phyloP scores from a whole-genome alignment of 92 coral and sea anemone genomes.

The Palythoa caribaeorum region DNA sequence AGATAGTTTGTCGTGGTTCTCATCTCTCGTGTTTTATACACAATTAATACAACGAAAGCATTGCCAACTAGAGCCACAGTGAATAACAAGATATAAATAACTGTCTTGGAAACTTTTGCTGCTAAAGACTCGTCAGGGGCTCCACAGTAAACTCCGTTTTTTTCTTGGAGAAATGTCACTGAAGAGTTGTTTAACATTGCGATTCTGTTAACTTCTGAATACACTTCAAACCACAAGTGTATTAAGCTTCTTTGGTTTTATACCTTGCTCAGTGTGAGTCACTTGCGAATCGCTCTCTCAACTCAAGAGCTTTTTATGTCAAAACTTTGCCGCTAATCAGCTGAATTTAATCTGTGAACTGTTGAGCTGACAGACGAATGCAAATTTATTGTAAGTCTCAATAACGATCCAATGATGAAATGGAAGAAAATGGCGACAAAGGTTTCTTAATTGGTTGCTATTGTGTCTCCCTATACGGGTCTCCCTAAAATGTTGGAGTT shows the following conservation, averaged over 20 bases:
- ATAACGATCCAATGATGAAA: not conserved
- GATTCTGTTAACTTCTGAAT: not conserved
- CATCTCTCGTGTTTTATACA: conserved; percentile 31
- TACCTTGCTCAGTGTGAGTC: not conserved
- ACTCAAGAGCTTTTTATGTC: conserved; percentile 15
- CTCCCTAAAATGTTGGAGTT: not conserved
- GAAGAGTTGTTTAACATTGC: not conserved
- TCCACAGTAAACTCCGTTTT: not conserved
- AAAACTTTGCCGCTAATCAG: not conserved
- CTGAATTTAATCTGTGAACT: conserved; percentile 21
- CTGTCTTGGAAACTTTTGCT: conserved; percentile 31
- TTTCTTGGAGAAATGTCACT: conserved; percentile 1
- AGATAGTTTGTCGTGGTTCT: conserved; percentile 30
- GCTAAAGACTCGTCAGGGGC: conserved; percentile 5
- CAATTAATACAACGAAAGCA: conserved; percentile 16
- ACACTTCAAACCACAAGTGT: conserved; percentile 12
- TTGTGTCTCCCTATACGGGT: not conserved
- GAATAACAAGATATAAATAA: conserved; percentile 24
- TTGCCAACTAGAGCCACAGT: conserved; percentile 20
- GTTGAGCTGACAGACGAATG: conserved; percentile 32
- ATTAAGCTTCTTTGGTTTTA: not conserved
- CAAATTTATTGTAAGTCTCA: conserved; percentile 17
- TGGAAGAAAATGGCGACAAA: not conserved
- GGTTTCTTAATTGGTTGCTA: not conserved
- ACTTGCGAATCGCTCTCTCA: not conserved